These are phyloP conservation scores for Argya squamiceps DNA, from an alignment of 2,797 vertebrate genomes.

Conservation along the genomic window DNA sequence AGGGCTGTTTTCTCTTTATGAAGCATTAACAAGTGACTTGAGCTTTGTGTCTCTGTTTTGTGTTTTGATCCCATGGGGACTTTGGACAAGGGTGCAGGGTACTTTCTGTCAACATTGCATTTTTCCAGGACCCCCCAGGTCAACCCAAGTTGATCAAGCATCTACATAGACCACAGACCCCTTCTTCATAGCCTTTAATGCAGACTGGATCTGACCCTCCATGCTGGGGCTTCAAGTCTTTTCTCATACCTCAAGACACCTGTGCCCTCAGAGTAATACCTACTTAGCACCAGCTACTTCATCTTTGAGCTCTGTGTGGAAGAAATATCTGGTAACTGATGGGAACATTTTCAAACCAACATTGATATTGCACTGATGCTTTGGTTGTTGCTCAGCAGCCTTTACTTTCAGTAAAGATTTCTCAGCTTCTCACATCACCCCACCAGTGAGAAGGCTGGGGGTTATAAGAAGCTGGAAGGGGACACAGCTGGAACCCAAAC, in stretches of 20 bases:
- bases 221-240: background rate
- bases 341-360: background rate
- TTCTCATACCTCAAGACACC: background rate
- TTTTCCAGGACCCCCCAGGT: background rate
- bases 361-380: background rate
- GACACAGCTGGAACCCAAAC: background rate
- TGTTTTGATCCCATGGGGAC: background rate
- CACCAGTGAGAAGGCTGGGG: background rate
- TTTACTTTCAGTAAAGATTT: background rate
- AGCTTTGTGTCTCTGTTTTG: background rate
- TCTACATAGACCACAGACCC: background rate
- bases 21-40: background rate
- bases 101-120: background rate
- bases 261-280: background rate
- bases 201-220: background rate
- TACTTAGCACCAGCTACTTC: background rate
- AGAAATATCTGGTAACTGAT: background rate
- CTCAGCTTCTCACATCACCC: background rate
- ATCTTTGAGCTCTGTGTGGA: background rate
- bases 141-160: accelerated
- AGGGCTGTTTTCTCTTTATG: background rate
- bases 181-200: background rate
- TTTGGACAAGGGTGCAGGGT: background rate
- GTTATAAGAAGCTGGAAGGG: background rate
- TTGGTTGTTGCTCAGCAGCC: background rate